Base-by-base conservation (phyloP, 2,888 invertebrate species). In the Platerodrilus igneus region DNA sequence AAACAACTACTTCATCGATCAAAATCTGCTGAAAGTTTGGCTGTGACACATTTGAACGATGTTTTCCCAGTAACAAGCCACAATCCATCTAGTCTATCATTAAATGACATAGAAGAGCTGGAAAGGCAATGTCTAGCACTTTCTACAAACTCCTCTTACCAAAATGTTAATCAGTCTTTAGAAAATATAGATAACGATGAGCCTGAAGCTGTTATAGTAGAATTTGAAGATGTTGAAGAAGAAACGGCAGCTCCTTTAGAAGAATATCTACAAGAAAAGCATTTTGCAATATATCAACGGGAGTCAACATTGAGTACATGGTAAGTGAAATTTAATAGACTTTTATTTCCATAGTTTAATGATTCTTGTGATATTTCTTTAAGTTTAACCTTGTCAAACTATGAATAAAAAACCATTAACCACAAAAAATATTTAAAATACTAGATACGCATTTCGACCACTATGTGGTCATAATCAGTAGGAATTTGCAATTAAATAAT, bases 191-290 rank as follows among this genome's bases (percentile, higher is more conserved):
- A 52, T 25, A 39, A 48, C 2, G 66, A 74, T 32, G 75, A 78
- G 23, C 83, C 86, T 0, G 84, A 83, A 51, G 87, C 87, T 1
- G 76, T 87, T 1, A 76, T 87, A 41, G 85, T 87, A 0, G 87
- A 87, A 59, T 81, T 88, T 3, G 87, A 87, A 62, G 86, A 84
- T 51, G 83, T 85, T 37, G 82, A 84, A 36, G 78, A 84, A 27
- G 86, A 86, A 66, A 86, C 86, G 0, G 85, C 86, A 1, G 81
- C 84, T 4, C 82, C 84, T 0, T 67, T 87, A 36, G 69, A 80
- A 29, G 78, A 81, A 1, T 79, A 78, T 1, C 66, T 78, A 3
- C 79, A 80, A 26, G 83, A 83, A 58, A 83, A 80, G 19, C 84
- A 86, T 58, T 81, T 80, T 22, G 85, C 86, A 0, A 75, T 87